Percentiles rank a stretch among this genome's conserved stretches.
phyloP scores from a whole-genome alignment of 2,797 vertebrate species.

The Chloroceryle inda region DNA sequence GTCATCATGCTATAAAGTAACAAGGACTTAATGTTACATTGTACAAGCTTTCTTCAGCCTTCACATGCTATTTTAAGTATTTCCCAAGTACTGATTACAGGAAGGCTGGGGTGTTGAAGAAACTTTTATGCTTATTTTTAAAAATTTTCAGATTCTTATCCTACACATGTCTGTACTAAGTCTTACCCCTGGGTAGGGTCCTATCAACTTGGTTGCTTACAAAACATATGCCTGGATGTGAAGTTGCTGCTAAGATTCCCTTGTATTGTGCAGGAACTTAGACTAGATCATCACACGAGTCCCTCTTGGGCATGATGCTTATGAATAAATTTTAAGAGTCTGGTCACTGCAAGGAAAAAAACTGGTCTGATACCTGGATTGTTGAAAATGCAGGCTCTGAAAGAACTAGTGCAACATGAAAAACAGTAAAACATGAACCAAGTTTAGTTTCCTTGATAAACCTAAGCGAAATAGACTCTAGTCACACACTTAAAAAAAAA shows the following conservation, averaged over 20 bases:
- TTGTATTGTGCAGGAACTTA: background rate
- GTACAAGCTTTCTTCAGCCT: background rate
- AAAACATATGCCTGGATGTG: background rate
- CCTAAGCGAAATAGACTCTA: background rate
- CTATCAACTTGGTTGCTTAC: background rate
- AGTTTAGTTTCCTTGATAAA: background rate
- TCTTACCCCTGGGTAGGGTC: background rate
- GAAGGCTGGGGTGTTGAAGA: background rate
- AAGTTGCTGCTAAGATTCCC: background rate
- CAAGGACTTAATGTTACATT: background rate
- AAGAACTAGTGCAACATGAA: background rate
- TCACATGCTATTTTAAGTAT: background rate
- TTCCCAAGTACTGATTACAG: background rate
- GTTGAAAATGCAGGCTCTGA: background rate
- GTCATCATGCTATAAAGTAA: background rate
- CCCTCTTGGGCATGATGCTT: background rate
- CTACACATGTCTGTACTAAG: background rate
- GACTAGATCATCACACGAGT: background rate
- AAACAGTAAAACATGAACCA: background rate
- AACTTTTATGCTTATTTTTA: background rate
- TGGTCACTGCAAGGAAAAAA: background rate
- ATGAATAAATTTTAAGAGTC: background rate
- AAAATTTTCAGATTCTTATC: background rate
- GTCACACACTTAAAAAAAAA: background rate
- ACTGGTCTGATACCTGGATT: background rate